Conservation (phyloP, 2,888 invertebrate genomes). For the Pediacus dermestoides region DNA sequence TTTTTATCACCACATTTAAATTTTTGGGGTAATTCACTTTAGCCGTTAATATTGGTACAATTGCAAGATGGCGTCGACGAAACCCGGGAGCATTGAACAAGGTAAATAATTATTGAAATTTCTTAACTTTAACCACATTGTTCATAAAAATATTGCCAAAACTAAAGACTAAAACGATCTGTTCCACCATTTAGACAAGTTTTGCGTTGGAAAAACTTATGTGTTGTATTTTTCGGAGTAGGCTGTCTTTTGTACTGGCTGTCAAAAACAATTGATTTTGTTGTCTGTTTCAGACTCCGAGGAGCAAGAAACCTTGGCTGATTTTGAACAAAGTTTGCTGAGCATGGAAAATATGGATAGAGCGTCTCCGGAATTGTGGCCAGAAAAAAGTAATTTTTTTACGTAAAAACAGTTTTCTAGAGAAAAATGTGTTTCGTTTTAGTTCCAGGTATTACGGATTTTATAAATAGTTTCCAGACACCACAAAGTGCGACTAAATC, state of each 20-base stretch:
- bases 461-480: constrained; percentile 63
- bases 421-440: constrained; percentile 30
- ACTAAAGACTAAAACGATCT: constrained; percentile 1
- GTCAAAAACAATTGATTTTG: constrained; percentile 25
- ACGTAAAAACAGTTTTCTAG: constrained; percentile 9
- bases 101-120: constrained; percentile 49
- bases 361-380: constrained; percentile 95
- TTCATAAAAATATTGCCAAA: constrained; percentile 2
- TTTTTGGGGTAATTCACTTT: constrained; percentile 21
- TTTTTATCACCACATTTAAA: constrained; percentile 17
- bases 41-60: constrained; percentile 36
- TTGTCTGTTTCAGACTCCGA: constrained; percentile 28
- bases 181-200: too few species aligned
- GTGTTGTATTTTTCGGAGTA: too few species aligned
- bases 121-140: neutral
- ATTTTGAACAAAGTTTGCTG: constrained; percentile 70
- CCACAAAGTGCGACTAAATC: constrained; percentile 57
- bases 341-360: constrained; percentile 90
- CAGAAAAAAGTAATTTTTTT: constrained; percentile 75
- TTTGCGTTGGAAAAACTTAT: too few species aligned
- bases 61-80: constrained; percentile 64
- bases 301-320: constrained; percentile 33
- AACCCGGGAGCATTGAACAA: constrained; percentile 60
- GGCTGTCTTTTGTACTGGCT: too few species aligned
- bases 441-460: constrained; percentile 90